Conservation (phyloP, 2,888 invertebrate genomes). For the Platycheirus rosarum region DNA sequence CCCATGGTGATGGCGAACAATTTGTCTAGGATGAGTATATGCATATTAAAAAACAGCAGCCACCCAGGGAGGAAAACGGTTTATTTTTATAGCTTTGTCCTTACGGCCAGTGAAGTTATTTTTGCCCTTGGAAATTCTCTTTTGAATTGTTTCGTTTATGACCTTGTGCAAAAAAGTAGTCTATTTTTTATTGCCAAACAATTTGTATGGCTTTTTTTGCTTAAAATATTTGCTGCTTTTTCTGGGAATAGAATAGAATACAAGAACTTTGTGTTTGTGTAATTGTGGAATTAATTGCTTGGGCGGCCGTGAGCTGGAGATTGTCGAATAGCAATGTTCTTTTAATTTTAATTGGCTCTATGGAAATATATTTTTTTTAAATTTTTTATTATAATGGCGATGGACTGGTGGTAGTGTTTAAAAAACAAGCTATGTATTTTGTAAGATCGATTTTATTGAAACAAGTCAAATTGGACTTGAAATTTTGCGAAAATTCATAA, state of each 20-base stretch:
- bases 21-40: slow-evolving; percentile 24
- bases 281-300: slow-evolving; percentile 65
- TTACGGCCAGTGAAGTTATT: slow-evolving; percentile 23
- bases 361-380: too few relatives aligned
- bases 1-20: slow-evolving; percentile 14
- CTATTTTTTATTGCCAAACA: slow-evolving; percentile 17
- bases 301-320: slow-evolving; percentile 43
- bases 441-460: too few relatives aligned
- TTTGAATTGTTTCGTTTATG: slow-evolving; percentile 68
- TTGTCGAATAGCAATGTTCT: slow-evolving; percentile 36
- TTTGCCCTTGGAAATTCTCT: slow-evolving; percentile 55
- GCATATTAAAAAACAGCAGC: neutral
- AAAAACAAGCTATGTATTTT: too few relatives aligned
- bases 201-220: slow-evolving; percentile 28
- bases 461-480: too few relatives aligned
- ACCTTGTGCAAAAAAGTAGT: slow-evolving; percentile 47
- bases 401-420: too few relatives aligned
- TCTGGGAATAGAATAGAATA: neutral
- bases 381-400: too few relatives aligned
- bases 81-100: slow-evolving; percentile 67
- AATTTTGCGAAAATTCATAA: too few relatives aligned
- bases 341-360: too few relatives aligned
- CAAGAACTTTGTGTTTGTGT: slow-evolving; percentile 50
- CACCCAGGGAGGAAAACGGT: slow-evolving; percentile 21
- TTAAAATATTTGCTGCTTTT: neutral